Evolutionary conservation across 2,113 vertebrate genomes (phyloP), one percentile per base, ranked within the genome.

Genomic region (Sinocyclocheilus maitianheensis): DNA sequence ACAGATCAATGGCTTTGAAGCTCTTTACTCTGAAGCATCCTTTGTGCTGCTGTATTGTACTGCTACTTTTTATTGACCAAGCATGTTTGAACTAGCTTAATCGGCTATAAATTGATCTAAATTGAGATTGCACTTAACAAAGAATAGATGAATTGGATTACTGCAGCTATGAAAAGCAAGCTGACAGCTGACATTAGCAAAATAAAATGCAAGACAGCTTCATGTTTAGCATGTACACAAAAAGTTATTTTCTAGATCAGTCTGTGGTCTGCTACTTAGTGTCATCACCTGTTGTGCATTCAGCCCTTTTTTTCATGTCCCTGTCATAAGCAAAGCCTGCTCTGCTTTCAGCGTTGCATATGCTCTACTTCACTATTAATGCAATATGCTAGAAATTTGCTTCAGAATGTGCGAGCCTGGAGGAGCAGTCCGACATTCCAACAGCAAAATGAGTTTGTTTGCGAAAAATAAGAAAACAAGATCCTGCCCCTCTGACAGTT

Each of bases 141-240:
- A 18, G 46, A 86, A 86, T 53, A 67, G 40, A 81, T 88, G 58
- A 77, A 86, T 84, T 85, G 69, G 84, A 80, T 82, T 82, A 46
- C 3, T 69, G 75, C 77, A 43, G 51, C 30, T 43, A 67, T 79
- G 20, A 72, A 83, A 84, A 83, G 84, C 72, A 75, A 87, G 77
- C 30, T 34, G 34, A 71, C 55, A 13, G 20, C 77, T 62, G 30
- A 43, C 37, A 43, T 40, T 20, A 40, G 2, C 3, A 3, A 71
- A 71, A 20, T 11, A 30, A 37, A 72, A 11, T 12, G 8, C 22
- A 13, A 22, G 20, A n/a, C 14, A 76, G n/a, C 43, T 76, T 34
- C 26, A 43, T 48, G 2, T 48, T 51, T 26, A 51, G 10, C 71
- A 74, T 46, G 10, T 22, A 22, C 20, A 26, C 43, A 13, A 24